Evolutionary conservation across 2,888 invertebrate genomes (phyloP), one percentile per base, ranked within the genome.

Genomic region (Dione vanillae): DNA sequence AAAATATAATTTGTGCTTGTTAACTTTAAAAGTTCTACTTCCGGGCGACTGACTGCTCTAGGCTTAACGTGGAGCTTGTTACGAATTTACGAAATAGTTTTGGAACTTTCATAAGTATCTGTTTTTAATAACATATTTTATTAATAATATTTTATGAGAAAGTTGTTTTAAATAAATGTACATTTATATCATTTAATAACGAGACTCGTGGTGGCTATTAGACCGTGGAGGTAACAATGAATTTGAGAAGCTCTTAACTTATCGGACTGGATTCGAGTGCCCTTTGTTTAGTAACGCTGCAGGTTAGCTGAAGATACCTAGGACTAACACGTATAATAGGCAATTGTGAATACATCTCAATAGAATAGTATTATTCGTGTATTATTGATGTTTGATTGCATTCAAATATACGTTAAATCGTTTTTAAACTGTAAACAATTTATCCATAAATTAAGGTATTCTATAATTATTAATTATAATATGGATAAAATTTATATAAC

Each of bases 231-330:
- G 35, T 45, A 68, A 61, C 61, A 62, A 68, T 62, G 52, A 61
- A 68, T 74, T 73, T 65, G 51, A 70, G 70, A 71, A 76, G 64
- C 71, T 72, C 71, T 72, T 75, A 67, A 73, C 19, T 49, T 49
- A 49, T 64, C 64, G 49, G 35, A 49, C 35, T 27, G 8, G 47
- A 19, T 35, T 49, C 35, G 49, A 64, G 64, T 64, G 37, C 49
- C 49, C 64, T 64, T 64, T 64, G 64, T 64, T 64, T 49, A 49
- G 49, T 64, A 40, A 49, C 19, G 64, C 19, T 64, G 64, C 47
- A 37, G 37, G 37, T 64, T 64, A 20, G 37, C 11, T n/a, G 37
- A 7, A 43, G n/a, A 27, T 27, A 27, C n/a, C 20, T 43, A 61
- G 20, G 9, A 27, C 43, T 43, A 59, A 59, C 19, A 19, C 19